Base-by-base conservation (phyloP, 2,888 invertebrate species). In the Sisyra nigra region DNA sequence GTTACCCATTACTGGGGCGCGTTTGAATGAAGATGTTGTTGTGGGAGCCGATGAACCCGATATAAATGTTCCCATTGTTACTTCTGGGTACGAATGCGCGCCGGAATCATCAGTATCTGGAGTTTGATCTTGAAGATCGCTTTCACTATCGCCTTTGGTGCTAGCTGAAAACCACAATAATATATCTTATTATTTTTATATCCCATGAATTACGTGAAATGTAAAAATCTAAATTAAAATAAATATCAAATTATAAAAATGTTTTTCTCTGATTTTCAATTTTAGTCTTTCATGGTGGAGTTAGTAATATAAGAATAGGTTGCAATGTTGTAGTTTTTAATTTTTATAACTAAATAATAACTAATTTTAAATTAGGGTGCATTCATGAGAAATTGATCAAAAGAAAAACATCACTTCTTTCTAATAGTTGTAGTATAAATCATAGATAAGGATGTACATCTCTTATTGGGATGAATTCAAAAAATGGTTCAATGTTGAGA, bases 101-200 rank as follows among this genome's bases (percentile, higher is more conserved):
- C 68, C 69, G 1, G 76, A 76, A 59, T 78, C 81, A 57, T 83
- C 82, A 3, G 82, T 80, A 60, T 83, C 83, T 4, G 80, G 77
- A 37, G 78, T 77, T 52, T 72, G 74, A 56, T 80, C 79, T 50
- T 74, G 74, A 48, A 74, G 61, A 51, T 80, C 80, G 49, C 75
- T 80, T 58, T 84, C 84, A 37, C 80, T 80, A 50, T 69, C 71
- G 31, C 67, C 67, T 52, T 65, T 65, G n/a, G 65, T 65, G 51
- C 65, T 64, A 11, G 64, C 60, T 34, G 65, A 61, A 45, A 67
- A 54, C 47, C 61, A 65, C 49, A 66, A 65, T 45, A 67, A 54
- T n/a, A n/a, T n/a, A n/a, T n/a, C n/a, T n/a, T n/a, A n/a, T n/a
- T n/a, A n/a, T n/a, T n/a, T n/a, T n/a, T n/a, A n/a, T n/a, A 49